Evolutionary conservation across 2,797 vertebrate genomes (phyloP).

Genomic region (Crenuchus spilurus): DNA sequence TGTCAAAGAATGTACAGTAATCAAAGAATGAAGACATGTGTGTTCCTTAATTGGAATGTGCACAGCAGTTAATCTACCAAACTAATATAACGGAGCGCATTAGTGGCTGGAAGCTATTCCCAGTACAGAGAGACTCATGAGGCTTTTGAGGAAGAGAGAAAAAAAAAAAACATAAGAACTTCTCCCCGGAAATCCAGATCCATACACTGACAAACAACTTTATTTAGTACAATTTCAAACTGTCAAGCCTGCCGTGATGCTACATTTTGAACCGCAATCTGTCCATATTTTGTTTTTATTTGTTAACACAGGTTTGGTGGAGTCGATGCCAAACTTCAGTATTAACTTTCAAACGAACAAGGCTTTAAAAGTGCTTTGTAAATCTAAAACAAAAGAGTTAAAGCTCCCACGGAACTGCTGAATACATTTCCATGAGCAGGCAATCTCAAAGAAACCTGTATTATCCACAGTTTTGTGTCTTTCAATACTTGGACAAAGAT

Average conservation of each 20-base stretch:
- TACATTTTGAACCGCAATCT: not conserved
- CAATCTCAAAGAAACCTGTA: constrained; percentile 65
- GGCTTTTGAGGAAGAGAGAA: not conserved
- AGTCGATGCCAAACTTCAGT: constrained; percentile 41
- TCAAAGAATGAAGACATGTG: constrained; percentile 66
- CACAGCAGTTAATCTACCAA: constrained; percentile 64
- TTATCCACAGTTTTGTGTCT: constrained; percentile 53
- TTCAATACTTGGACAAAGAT: constrained; percentile 70
- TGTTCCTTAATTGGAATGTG: constrained; percentile 66
- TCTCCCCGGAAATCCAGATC: not conserved
- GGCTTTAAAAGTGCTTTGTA: constrained; percentile 54
- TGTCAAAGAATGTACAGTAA: constrained; percentile 68
- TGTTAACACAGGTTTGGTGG: constrained; percentile 6
- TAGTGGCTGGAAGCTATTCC: constrained; percentile 52
- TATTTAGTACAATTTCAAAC: not conserved
- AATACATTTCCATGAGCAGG: constrained; percentile 61
- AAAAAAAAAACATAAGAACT: not conserved
- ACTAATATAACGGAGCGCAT: constrained; percentile 56
- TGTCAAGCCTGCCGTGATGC: not conserved
- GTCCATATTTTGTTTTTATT: constrained; percentile 14
- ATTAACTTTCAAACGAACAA: constrained; percentile 52
- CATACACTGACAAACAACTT: not conserved
- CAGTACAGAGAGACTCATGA: constrained; percentile 32
- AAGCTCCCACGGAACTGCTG: constrained; percentile 60
- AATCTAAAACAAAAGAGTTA: constrained; percentile 70